These are phyloP conservation scores for Podarcis cretensis DNA, from an alignment of 2,113 vertebrate species.

Conservation along the genomic window DNA sequence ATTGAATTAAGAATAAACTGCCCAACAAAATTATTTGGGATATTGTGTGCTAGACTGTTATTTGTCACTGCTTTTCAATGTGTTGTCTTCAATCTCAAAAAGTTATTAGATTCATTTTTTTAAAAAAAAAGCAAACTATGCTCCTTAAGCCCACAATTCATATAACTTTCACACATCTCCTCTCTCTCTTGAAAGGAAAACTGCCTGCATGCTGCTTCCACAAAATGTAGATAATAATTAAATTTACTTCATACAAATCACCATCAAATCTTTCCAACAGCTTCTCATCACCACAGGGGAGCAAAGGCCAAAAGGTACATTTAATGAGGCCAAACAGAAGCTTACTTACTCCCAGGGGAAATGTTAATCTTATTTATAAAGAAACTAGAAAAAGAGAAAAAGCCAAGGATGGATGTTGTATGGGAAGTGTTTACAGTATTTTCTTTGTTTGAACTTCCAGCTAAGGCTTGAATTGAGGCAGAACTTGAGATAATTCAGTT, in stretches of 20 bases:
- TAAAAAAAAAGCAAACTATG: slow-evolving; percentile 17
- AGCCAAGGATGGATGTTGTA: slow-evolving; percentile 11
- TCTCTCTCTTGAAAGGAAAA: slow-evolving; percentile 50
- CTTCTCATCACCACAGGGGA: slow-evolving; percentile 57
- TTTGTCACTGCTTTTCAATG: neutral
- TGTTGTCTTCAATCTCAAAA: slow-evolving; percentile 10
- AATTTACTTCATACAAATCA: slow-evolving; percentile 39
- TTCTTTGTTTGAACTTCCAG: slow-evolving; percentile 41
- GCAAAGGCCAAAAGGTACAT: slow-evolving; percentile 68
- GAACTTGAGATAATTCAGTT: slow-evolving; percentile 58
- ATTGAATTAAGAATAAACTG: slow-evolving; percentile 1
- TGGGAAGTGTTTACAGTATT: slow-evolving; percentile 45
- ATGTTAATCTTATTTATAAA: slow-evolving; percentile 47
- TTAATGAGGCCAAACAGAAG: slow-evolving; percentile 57
- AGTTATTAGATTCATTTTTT: slow-evolving; percentile 2
- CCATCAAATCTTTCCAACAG: slow-evolving; percentile 58
- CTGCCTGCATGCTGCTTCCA: slow-evolving; percentile 20
- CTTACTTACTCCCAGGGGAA: slow-evolving; percentile 30
- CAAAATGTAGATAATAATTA: slow-evolving; percentile 48
- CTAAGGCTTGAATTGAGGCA: slow-evolving; percentile 45
- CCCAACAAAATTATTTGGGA: neutral
- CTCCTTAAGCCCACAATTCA: slow-evolving; percentile 42
- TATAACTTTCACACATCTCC: slow-evolving; percentile 47
- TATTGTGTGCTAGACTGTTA: neutral
- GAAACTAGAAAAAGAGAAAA: slow-evolving; percentile 41